Evolutionary conservation across 2,888 invertebrate species (phyloP).

Genomic region (Calephelis perditalis): DNA sequence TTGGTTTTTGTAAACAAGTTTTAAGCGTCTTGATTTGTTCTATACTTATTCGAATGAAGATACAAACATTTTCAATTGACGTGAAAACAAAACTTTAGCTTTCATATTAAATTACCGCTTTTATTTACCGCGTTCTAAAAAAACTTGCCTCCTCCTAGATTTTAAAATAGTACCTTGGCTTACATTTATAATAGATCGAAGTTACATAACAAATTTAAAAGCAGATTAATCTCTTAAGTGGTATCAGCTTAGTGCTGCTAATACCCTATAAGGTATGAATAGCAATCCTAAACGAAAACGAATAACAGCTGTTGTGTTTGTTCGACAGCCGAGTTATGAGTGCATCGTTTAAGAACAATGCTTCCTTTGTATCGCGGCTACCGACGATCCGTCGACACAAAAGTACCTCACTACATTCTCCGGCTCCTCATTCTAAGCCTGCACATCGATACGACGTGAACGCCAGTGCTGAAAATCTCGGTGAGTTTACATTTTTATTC

Average conservation of each 20-base stretch:
- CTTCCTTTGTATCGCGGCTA: constrained; percentile 93
- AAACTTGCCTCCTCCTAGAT: no score
- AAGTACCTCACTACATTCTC: constrained; percentile 87
- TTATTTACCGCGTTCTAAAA: no score
- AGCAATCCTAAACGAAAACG: constrained; percentile 5
- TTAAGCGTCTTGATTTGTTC: no score
- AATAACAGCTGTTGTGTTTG: constrained; percentile 31
- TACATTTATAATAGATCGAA: no score
- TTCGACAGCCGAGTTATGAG: constrained; percentile 81
- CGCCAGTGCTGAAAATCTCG: constrained; percentile 86
- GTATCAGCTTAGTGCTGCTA: constrained; percentile 5
- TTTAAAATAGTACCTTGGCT: no score
- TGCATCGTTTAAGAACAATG: constrained; percentile 94
- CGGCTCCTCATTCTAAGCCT: constrained; percentile 81
- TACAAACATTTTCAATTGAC: no score
- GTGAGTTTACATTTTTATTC: constrained; percentile 55
- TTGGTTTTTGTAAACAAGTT: no score
- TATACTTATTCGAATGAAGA: no score
- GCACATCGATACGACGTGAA: constrained; percentile 84
- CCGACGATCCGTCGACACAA: constrained; percentile 92
- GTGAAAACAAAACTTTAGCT: no score
- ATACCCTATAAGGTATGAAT: background rate
- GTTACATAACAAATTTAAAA: no score
- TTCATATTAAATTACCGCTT: no score
- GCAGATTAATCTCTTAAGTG: no score